Conservation (phyloP, 2,113 vertebrate species). For the Megaptera novaeangliae region DNA sequence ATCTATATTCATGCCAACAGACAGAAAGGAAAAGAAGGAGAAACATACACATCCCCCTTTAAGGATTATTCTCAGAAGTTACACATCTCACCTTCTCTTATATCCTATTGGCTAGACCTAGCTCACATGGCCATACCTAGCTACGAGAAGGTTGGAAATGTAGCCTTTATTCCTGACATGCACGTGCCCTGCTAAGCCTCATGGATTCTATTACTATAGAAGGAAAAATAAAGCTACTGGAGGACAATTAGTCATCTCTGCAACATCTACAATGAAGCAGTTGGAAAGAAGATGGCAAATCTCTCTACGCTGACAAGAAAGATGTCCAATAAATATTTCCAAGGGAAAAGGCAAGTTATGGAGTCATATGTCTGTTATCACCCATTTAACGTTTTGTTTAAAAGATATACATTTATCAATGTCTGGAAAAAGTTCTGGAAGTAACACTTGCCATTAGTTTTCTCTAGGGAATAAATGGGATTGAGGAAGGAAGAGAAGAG, state of each 20-base stretch:
- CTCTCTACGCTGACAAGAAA: background rate
- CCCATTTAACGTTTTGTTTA: background rate
- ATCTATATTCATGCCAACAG: background rate
- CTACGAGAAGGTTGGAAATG: background rate
- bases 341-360: background rate
- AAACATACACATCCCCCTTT: background rate
- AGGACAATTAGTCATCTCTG: background rate
- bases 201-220: background rate
- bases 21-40: background rate
- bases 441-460: background rate
- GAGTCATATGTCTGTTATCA: background rate
- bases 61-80: background rate
- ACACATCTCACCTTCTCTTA: background rate
- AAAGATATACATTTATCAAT: background rate
- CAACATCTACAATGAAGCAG: background rate
- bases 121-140: background rate
- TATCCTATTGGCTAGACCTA: background rate
- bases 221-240: background rate
- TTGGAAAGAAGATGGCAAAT: background rate
- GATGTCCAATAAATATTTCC: background rate
- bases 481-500: background rate
- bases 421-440: background rate
- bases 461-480: background rate
- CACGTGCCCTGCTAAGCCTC: background rate
- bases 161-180: background rate